Evolutionary conservation across 1,140 invertebrate species (phyloP), one percentile per base, ranked within the genome.

Genomic region (Polypedilum pembai): DNA sequence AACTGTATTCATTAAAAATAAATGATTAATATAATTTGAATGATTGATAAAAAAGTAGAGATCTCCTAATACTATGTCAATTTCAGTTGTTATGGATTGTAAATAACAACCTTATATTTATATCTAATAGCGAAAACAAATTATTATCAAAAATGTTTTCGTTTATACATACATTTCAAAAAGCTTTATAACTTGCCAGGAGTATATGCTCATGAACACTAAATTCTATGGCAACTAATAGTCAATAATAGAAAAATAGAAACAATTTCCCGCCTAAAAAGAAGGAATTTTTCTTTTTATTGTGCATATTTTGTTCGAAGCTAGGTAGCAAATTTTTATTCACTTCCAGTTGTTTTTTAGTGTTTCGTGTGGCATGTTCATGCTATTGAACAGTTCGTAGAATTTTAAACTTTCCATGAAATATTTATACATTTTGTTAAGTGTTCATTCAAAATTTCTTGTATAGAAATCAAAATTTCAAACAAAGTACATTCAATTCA

Each of bases 361-460:
- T 69, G 17, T 18, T 69, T 69, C 65, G 18, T 21, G 65, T 21
- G 65, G 65, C 65, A 21, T 10, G 65, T 69, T 69, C 65, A 21
- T n/a, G n/a, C n/a, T n/a, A 69, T 18, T 17, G 8, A 18, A 76
- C 77, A 56, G 15, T 56, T 56, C 12, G 45, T 56, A 4, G 8
- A 12, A 56, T n/a, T 56, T n/a, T 56, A 12, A 4, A 56, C 15
- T 56, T 56, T 45, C 15, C 8, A n/a, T 56, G 12, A 56, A n/a
- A 56, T 45, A 10, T 12, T 56, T 56, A 12, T 56, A 56, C 45
- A 56, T 56, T 56, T n/a, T 56, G n/a, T n/a, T n/a, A n/a, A n/a
- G 1, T 45, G 41, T 45, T 1, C 1, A 45, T 45, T 45, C 15
- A 12, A 56, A n/a, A 56, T 12, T 1, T 56, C 15, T 12, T 56